Evolutionary conservation across 2,797 vertebrate species (phyloP).

Genomic region (Notamacropus eugenii): DNA sequence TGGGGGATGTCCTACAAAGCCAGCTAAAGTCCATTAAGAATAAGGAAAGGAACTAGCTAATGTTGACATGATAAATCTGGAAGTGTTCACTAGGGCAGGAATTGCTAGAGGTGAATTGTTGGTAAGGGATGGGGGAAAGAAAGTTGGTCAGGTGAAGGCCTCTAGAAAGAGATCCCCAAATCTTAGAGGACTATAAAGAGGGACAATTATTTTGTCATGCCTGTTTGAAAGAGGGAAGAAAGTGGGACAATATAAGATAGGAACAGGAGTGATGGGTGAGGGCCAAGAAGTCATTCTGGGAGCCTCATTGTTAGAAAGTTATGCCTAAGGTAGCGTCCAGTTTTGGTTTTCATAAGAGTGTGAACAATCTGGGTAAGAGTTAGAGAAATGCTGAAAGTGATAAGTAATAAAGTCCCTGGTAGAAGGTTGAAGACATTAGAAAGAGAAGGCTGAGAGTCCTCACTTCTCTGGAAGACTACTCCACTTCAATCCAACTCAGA

Average conservation of each 20-base stretch:
- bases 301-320: constrained; percentile 12
- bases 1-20: constrained; percentile 25
- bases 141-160: background rate
- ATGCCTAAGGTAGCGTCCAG: background rate
- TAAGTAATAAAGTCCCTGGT: constrained; percentile 11
- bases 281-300: constrained; percentile 24
- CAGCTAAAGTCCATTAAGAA: constrained; percentile 21
- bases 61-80: background rate
- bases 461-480: constrained; percentile 24
- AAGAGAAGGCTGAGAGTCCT: constrained; percentile 39
- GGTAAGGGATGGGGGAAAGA: background rate
- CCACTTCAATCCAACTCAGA: constrained; percentile 21
- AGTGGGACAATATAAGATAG: constrained; percentile 11
- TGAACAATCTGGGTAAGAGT: constrained; percentile 27
- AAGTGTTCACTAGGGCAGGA: background rate
- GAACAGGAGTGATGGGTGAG: constrained; percentile 4
- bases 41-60: constrained; percentile 31
- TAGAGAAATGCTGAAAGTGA: background rate
- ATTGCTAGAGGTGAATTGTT: background rate
- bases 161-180: background rate
- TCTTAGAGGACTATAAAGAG: background rate
- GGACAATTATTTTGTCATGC: constrained; percentile 1
- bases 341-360: constrained; percentile 7
- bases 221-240: background rate
- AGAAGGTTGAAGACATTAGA: constrained; percentile 35